Conservation (phyloP, 2,888 invertebrate species). For the Orgyia antiqua region DNA sequence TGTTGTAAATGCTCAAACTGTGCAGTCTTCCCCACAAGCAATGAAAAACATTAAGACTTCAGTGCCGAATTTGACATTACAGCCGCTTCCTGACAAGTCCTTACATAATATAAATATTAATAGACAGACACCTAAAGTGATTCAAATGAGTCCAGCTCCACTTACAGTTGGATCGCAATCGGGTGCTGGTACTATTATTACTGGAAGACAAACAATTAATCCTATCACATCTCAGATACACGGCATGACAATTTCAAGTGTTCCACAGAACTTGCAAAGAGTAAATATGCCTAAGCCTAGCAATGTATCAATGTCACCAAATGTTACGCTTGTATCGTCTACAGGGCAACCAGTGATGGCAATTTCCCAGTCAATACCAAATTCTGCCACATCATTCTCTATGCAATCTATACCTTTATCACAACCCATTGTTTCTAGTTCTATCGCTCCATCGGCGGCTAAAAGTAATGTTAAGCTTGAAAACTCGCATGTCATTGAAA, state of each 20-base stretch:
- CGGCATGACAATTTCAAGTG: slow-evolving; percentile 57
- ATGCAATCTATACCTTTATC: slow-evolving; percentile 68
- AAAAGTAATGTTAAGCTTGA: slow-evolving; percentile 64
- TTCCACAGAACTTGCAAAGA: slow-evolving; percentile 56
- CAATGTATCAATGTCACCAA: slow-evolving; percentile 62
- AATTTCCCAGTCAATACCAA: slow-evolving; percentile 65
- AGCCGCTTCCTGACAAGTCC: slow-evolving; percentile 67
- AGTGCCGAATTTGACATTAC: slow-evolving; percentile 67
- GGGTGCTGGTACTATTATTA: slow-evolving; percentile 46
- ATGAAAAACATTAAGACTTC: slow-evolving; percentile 60
- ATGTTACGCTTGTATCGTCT: slow-evolving; percentile 66
- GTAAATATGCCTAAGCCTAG: slow-evolving; percentile 50
- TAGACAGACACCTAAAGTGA: slow-evolving; percentile 65
- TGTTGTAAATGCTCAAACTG: slow-evolving; percentile 60
- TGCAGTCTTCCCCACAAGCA: slow-evolving; percentile 59
- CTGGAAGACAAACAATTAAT: slow-evolving; percentile 61
- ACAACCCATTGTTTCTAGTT: slow-evolving; percentile 71
- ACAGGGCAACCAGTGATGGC: slow-evolving; percentile 71
- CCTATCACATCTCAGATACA: slow-evolving; percentile 73
- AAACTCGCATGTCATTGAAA: slow-evolving; percentile 69
- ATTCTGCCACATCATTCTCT: slow-evolving; percentile 52
- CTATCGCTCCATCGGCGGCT: slow-evolving; percentile 58
- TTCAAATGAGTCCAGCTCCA: slow-evolving; percentile 59
- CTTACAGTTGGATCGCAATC: slow-evolving; percentile 51
- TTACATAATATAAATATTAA: slow-evolving; percentile 38